Percentiles rank a stretch among this genome's conserved stretches.
phyloP scores from a whole-genome alignment of 2,113 vertebrate species.

The Centropus bengalensis region DNA sequence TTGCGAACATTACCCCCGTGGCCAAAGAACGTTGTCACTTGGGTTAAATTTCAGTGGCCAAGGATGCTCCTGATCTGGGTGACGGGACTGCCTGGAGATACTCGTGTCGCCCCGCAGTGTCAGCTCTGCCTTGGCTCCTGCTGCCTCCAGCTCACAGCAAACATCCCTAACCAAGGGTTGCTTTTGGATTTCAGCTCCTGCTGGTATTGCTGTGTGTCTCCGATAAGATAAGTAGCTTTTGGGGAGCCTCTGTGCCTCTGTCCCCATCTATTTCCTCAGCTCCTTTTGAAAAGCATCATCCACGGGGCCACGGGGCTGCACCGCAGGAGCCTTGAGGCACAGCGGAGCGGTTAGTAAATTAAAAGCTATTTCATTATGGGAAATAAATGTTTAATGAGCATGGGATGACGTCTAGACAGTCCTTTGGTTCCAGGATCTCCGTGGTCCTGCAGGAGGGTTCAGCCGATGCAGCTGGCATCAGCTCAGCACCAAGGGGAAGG shows the following conservation, averaged over 20 bases:
- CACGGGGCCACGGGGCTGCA: accelerated
- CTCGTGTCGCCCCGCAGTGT: not conserved
- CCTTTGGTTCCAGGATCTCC: not conserved
- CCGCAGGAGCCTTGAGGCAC: not conserved
- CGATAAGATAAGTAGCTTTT: not conserved
- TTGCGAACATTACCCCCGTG: not conserved
- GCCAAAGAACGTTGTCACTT: not conserved
- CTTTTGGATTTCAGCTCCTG: not conserved
- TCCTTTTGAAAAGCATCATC: not conserved
- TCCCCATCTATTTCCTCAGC: not conserved
- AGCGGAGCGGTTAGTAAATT: not conserved
- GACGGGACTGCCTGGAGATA: not conserved
- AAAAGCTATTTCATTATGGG: constrained; percentile 67
- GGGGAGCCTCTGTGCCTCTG: not conserved
- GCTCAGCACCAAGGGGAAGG: not conserved
- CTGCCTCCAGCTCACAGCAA: not conserved
- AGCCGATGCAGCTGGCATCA: accelerated
- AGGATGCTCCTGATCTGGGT: not conserved
- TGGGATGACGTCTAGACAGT: constrained; percentile 57
- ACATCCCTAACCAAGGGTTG: not conserved
- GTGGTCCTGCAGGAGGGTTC: not conserved
- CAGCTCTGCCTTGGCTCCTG: not conserved
- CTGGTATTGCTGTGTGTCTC: not conserved
- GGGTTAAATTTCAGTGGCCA: not conserved
- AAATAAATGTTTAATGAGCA: constrained; percentile 66